phyloP scores from a whole-genome alignment of 2,888 invertebrate species.

The Epirrhoe tristata region DNA sequence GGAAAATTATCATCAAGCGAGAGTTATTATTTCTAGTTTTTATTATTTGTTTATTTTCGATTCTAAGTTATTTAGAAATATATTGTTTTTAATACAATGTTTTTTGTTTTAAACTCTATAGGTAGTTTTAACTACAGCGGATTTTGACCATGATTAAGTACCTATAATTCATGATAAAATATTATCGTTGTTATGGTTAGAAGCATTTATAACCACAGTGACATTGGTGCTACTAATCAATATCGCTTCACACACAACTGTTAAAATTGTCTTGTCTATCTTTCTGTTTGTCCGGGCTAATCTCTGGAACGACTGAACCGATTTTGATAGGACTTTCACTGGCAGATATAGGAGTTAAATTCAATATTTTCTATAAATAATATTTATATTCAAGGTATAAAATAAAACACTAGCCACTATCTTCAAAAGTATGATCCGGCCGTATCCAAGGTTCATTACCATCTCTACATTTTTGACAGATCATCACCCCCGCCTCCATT shows the following conservation, averaged over 20 bases:
- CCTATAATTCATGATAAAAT: too few species aligned
- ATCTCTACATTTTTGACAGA: slow-evolving; percentile 55
- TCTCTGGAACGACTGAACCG: too few species aligned
- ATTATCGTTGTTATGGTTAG: too few species aligned
- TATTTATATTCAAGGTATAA: slow-evolving; percentile 28
- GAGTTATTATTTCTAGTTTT: slow-evolving; percentile 65
- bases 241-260: too few species aligned
- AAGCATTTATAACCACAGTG: too few species aligned
- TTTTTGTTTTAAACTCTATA: neutral
- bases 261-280: too few species aligned
- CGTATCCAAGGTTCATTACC: slow-evolving; percentile 37
- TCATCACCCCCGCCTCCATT: slow-evolving; percentile 41
- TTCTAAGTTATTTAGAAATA: slow-evolving; percentile 38
- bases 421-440: slow-evolving; percentile 29
- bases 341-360: too few species aligned
- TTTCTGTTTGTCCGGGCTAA: too few species aligned
- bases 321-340: too few species aligned
- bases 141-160: too few species aligned
- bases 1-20: slow-evolving; percentile 61
- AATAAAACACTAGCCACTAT: slow-evolving; percentile 43
- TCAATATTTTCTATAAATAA: neutral
- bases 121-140: too few species aligned
- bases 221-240: too few species aligned
- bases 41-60: slow-evolving; percentile 28
- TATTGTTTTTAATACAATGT: slow-evolving; percentile 12